Conservation (phyloP, 2,113 vertebrate species). For the Chlamydotis undulata region DNA sequence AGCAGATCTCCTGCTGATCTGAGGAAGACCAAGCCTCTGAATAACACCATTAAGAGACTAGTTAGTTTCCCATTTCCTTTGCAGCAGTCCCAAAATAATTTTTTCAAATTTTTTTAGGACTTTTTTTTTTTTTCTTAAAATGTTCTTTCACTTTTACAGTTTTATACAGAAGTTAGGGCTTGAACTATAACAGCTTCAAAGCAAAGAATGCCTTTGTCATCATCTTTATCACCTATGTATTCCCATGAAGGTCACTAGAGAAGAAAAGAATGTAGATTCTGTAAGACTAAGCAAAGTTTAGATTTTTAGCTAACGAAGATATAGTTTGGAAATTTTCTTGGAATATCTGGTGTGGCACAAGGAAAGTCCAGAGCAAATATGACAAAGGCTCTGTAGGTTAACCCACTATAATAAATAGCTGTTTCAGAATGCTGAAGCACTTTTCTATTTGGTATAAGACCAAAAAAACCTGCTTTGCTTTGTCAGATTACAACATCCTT, state of each 20-base stretch:
- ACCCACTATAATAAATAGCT: background rate
- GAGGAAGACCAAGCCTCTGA: constrained; percentile 18
- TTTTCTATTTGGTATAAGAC: background rate
- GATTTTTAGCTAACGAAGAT: background rate
- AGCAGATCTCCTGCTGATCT: constrained; percentile 13
- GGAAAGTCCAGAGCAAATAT: background rate
- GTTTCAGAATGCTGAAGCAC: background rate
- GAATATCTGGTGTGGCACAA: background rate
- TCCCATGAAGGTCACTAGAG: background rate
- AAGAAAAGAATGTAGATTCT: background rate
- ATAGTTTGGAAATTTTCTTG: background rate
- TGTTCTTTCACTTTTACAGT: background rate
- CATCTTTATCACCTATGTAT: background rate
- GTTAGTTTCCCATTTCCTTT: background rate
- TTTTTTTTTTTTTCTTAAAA: background rate
- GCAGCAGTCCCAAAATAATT: background rate
- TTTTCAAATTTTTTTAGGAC: background rate
- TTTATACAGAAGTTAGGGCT: background rate
- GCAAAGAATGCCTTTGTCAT: background rate
- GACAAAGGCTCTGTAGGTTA: background rate
- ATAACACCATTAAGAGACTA: constrained; percentile 6
- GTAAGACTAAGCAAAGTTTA: background rate
- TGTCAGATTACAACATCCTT: background rate
- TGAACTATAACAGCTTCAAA: background rate
- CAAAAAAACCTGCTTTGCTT: background rate